Evolutionary conservation across 2,113 vertebrate genomes (phyloP).

Genomic region (Irena cyanogastra): DNA sequence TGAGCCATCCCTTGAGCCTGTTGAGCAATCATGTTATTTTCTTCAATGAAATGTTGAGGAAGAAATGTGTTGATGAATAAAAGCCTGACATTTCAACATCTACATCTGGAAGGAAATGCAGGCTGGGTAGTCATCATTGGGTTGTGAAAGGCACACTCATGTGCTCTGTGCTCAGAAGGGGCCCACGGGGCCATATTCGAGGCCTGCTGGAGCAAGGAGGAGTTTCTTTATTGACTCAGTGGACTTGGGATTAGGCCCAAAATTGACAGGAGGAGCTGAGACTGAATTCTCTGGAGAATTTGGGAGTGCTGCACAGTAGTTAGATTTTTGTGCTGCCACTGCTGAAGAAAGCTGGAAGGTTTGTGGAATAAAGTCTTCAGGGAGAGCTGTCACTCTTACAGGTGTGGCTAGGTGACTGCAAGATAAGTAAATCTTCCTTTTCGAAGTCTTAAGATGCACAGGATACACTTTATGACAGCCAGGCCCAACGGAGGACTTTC

Average conservation of each 20-base stretch:
- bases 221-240: background rate
- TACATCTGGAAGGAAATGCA: conserved; percentile 3
- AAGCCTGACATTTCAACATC: conserved; percentile 51
- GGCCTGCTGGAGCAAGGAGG: background rate
- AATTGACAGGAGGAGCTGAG: background rate
- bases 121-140: background rate
- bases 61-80: conserved; percentile 37
- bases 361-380: background rate
- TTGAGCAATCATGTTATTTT: conserved; percentile 62
- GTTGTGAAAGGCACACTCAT: conserved; percentile 17
- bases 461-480: background rate
- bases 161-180: background rate
- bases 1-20: conserved; percentile 17
- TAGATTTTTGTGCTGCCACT: background rate
- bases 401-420: background rate
- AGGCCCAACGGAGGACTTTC: background rate
- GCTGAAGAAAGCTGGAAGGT: background rate
- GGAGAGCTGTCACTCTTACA: background rate
- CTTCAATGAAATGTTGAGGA: conserved; percentile 47
- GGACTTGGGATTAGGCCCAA: background rate
- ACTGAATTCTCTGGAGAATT: background rate
- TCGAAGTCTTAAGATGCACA: background rate
- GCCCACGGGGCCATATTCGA: background rate
- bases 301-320: background rate
- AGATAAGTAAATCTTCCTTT: background rate